Evolutionary conservation across 2,888 invertebrate species (phyloP), one percentile per base, ranked within the genome.

Genomic region (Eilema griseolum): DNA sequence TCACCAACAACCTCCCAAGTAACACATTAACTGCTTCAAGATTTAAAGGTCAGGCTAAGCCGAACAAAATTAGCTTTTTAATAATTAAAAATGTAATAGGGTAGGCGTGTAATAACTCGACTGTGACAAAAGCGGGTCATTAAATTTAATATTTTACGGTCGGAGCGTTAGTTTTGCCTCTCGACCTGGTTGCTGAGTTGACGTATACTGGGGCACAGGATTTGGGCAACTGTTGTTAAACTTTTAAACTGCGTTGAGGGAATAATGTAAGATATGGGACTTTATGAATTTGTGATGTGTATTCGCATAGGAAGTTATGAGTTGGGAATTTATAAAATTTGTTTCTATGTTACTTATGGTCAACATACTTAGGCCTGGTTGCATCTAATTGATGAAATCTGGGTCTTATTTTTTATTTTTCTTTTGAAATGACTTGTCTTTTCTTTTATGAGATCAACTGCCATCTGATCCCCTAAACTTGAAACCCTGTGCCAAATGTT

Each of bases 81-180:
- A 89, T 89, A 83, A 88, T 90, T 86, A 85, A 88, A 78, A 83
- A 75, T 73, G 76, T 78, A 85, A 85, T 85, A 80, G 83, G 83
- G 78, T 80, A 77, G 66, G 84, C 73, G 76, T 60, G 79, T 71
- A 74, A 80, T 84, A 82, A 83, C 83, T 83, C 79, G 72, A 69
- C 64, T 74, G 85, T 86, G 90, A 90, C 91, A 89, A 90, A 90
- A 87, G 86, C 87, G 77, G 77, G 86, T 85, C 90, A 87, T 92
- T 91, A 89, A 87, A 88, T 89, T 92, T 90, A 92, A 92, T 91
- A 92, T 91, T 92, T 91, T 79, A 89, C 85, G 67, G 82, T 79
- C n/a, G 82, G 78, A 79, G 69, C 77, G 86, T 85, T 88, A 89
- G 89, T 88, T 88, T 76, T 76, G 64, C 74, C 82, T 67, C 89